Evolutionary conservation across 2,797 vertebrate genomes (phyloP).

Genomic region (Pteronotus mesoamericanus): DNA sequence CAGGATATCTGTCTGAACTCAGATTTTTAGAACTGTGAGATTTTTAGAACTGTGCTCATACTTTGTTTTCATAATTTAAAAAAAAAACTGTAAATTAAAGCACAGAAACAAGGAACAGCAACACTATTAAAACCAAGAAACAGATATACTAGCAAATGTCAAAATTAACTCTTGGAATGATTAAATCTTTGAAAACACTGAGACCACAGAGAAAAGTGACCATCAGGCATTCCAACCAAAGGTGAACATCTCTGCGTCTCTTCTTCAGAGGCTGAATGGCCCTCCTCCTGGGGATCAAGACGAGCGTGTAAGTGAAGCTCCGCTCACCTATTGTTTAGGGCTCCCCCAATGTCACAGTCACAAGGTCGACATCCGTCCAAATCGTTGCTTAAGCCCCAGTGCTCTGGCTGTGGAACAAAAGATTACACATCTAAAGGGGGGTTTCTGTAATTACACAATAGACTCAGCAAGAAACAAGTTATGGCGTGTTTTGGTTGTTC

Average conservation of each 20-base stretch:
- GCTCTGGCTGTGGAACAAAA: constrained; percentile 87
- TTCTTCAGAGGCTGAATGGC: neutral
- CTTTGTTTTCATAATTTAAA: neutral
- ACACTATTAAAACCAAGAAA: neutral
- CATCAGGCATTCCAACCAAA: neutral
- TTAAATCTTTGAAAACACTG: neutral
- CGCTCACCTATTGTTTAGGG: constrained; percentile 92
- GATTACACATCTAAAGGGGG: neutral
- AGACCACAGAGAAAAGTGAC: neutral
- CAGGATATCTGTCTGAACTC: neutral
- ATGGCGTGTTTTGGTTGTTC: neutral
- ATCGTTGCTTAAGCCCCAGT: constrained; percentile 98
- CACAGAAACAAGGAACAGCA: neutral
- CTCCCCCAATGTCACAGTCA: constrained; percentile 94
- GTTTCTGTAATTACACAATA: neutral
- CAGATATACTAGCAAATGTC: neutral
- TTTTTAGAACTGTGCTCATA: neutral
- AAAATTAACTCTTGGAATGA: neutral
- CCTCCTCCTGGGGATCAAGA: accelerated
- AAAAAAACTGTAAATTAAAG: neutral
- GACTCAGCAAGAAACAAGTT: constrained; percentile 15
- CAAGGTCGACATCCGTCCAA: constrained; percentile 95
- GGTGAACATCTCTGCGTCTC: neutral
- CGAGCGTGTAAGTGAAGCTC: neutral
- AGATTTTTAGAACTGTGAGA: no score